Base-by-base conservation (phyloP, 2,797 vertebrate species). In the Margarornis squamiger region DNA sequence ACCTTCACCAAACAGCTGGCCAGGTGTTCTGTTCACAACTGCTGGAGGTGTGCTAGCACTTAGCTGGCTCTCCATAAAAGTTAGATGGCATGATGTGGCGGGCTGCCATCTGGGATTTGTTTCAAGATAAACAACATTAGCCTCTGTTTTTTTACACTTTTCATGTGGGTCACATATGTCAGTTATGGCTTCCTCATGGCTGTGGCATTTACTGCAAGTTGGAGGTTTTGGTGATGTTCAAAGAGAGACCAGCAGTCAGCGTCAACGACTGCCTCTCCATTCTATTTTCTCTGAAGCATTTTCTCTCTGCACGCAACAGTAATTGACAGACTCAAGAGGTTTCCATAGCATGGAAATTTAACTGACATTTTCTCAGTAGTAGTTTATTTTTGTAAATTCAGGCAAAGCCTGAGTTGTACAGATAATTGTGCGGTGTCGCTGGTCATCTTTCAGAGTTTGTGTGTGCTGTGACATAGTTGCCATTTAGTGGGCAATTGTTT, bases 331-430 rank as follows among this genome's bases (percentile, higher is more conserved):
- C 67, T 79, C 1, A 0, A 83, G 71, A 93, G 63, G 71, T 89
- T 92, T 94, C 86, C 83, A 51, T 63, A 77, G 76, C 4, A 41
- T 67, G 45, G 71, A 82, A 84, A 93, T 92, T 88, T 79, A 81
- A 67, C 73, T 76, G 83, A 43, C 61, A 27, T 92, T 86, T 90
- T 70, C 82, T 78, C 62, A 78, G 62, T 2, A 4, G 58, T 13
- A 73, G n/a, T 45, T 83, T 80, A 55, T 66, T 94, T 93, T 76
- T 86, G 51, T 75, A 63, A 84, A 76, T 81, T 43, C 24, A 3
- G 48, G 24, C n/a, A 58, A 92, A 76, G 32, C 24, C 29, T 63
- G 45, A 84, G 39, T 79, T 82, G 34, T 36, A 88, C 67, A 48
- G 63, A 36, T 51, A 85, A 57, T 73, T 81, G 45, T 3, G 0